Evolutionary conservation across 1,140 invertebrate genomes (phyloP).

Genomic region (Pristionchus pacificus): DNA sequence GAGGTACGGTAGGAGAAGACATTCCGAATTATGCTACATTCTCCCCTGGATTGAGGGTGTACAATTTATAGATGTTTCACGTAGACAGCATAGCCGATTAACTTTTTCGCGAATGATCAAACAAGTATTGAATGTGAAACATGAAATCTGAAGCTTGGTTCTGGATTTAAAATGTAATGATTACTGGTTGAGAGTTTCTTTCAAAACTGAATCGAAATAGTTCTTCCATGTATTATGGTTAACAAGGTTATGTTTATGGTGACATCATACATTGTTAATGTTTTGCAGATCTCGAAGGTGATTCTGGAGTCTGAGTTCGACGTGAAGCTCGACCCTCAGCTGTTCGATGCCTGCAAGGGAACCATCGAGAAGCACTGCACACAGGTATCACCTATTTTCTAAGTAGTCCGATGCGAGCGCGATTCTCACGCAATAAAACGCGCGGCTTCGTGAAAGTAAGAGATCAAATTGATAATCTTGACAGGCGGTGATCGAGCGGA

Average conservation of each 20-base stretch:
- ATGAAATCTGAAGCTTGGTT: too few relatives aligned
- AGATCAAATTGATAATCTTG: too few relatives aligned
- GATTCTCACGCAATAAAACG: too few relatives aligned
- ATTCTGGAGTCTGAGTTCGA: slow-evolving; percentile 61
- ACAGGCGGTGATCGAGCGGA: neutral
- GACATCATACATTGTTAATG: slow-evolving; percentile 7
- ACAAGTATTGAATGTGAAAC: too few relatives aligned
- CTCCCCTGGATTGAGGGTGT: too few relatives aligned
- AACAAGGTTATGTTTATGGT: neutral
- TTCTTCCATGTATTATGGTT: slow-evolving; percentile 40
- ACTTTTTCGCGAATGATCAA: slow-evolving; percentile 30
- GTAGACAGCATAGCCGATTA: neutral
- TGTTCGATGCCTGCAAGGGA: slow-evolving; percentile 72
- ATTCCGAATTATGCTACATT: too few relatives aligned
- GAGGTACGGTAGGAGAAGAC: too few relatives aligned
- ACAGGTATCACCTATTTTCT: too few relatives aligned
- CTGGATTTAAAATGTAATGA: too few relatives aligned
- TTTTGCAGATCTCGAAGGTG: slow-evolving; percentile 44
- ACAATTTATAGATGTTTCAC: too few relatives aligned
- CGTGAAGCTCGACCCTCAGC: slow-evolving; percentile 80
- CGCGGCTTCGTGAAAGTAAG: too few relatives aligned
- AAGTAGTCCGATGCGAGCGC: slow-evolving; percentile 11
- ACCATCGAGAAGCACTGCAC: slow-evolving; percentile 67
- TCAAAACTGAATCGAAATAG: slow-evolving; percentile 41
- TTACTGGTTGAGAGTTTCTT: too few relatives aligned